phyloP scores from a whole-genome alignment of 2,113 vertebrate genomes.

The Phycodurus eques region DNA sequence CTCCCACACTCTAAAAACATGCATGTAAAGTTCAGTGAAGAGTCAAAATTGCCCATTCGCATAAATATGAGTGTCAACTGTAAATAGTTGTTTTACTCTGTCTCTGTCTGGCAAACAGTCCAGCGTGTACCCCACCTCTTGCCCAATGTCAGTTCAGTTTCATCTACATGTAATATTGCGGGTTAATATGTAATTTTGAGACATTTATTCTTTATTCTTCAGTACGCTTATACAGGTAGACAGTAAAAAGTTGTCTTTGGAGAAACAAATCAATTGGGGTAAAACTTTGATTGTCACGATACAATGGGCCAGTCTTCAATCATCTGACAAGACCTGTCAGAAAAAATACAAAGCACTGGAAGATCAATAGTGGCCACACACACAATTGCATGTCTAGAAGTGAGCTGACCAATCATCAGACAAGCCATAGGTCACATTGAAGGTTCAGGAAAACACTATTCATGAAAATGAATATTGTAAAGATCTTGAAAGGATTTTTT shows the following conservation, averaged over 20 bases:
- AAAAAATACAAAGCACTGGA: no score
- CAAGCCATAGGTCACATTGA: conserved; percentile 45
- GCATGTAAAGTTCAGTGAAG: background rate
- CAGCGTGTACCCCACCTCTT: no score
- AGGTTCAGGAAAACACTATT: conserved; percentile 41
- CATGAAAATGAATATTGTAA: conserved; percentile 20
- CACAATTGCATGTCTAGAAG: conserved; percentile 36
- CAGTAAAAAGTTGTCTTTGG: no score
- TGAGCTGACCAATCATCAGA: conserved; percentile 47
- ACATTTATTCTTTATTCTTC: no score
- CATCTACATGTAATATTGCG: background rate
- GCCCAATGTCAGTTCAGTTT: background rate
- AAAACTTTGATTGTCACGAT: no score
- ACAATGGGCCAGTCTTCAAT: no score
- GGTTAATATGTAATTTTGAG: background rate
- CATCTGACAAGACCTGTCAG: no score
- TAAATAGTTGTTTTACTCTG: no score
- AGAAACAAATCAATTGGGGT: no score
- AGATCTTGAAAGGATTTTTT: conserved; percentile 26
- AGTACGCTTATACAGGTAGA: no score
- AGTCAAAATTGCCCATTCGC: background rate
- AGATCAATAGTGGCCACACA: no score
- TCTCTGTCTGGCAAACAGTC: no score
- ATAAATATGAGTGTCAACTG: background rate
- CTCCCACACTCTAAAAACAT: background rate